A percentile compares a stretch with the other conserved stretches of the same genome.
Conservation (phyloP, 2,797 vertebrate genomes). For the Merluccius polli region DNA sequence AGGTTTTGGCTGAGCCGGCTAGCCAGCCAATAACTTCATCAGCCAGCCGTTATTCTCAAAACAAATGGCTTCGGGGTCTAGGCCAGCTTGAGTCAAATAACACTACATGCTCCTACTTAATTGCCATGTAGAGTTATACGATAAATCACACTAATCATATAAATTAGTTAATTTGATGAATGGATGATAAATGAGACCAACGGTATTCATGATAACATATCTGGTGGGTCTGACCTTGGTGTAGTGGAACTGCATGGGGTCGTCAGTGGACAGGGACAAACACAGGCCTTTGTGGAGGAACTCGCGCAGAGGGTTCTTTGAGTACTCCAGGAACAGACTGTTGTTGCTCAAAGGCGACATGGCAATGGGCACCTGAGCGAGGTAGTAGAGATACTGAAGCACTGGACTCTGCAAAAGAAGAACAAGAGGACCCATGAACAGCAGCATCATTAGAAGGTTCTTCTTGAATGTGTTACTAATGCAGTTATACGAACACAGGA, state of each 20-base stretch:
- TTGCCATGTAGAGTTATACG: not conserved
- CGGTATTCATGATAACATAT: not conserved
- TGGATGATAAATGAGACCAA: not conserved
- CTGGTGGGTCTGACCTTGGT: slow-evolving; percentile 81
- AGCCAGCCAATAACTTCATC: too few species aligned
- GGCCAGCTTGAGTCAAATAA: not conserved
- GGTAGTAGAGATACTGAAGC: slow-evolving; percentile 94
- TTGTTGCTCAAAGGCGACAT: slow-evolving; percentile 99
- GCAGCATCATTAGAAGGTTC: not conserved
- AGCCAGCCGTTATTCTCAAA: too few species aligned
- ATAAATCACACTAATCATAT: not conserved
- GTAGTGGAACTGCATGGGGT: slow-evolving; percentile 98
- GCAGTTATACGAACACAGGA: not conserved
- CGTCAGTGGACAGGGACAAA: slow-evolving; percentile 93
- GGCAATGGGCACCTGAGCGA: slow-evolving; percentile 93
- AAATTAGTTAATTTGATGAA: not conserved
- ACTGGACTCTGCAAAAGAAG: slow-evolving; percentile 84
- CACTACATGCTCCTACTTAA: not conserved
- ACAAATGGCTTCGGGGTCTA: too few species aligned
- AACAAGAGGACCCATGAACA: not conserved
- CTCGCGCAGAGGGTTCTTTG: slow-evolving; percentile 91
- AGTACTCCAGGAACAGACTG: slow-evolving; percentile 94
- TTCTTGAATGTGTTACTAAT: not conserved
- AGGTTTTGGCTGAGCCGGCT: too few species aligned
- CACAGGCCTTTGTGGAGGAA: slow-evolving; percentile 93